phyloP scores from a whole-genome alignment of 2,888 invertebrate genomes.

The Platycnemis pennipes region DNA sequence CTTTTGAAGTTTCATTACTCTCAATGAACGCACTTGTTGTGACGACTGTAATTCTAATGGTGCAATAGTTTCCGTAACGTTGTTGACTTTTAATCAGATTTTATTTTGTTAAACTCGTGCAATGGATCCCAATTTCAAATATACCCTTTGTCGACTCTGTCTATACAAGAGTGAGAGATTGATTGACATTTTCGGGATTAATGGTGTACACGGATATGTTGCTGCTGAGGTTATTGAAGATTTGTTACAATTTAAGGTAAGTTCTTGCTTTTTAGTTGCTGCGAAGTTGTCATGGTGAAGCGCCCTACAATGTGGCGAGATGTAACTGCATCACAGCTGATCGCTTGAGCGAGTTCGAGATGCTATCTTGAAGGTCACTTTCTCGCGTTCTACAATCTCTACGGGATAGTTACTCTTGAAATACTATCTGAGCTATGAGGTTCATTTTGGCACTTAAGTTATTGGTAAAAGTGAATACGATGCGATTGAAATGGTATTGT shows the following conservation, averaged over 20 bases:
- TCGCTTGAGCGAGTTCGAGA: not conserved
- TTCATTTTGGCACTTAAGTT: too few species aligned
- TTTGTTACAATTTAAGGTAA: conserved; percentile 42
- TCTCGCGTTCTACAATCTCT: not conserved
- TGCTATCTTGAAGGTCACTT: not conserved
- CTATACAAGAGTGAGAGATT: conserved; percentile 30
- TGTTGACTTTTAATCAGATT: not conserved
- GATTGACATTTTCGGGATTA: conserved; percentile 29
- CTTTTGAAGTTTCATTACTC: not conserved
- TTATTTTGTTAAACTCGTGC: conserved; percentile 3
- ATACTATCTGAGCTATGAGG: too few species aligned
- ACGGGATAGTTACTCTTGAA: too few species aligned
- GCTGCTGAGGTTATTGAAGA: conserved; percentile 47
- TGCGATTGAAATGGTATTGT: not conserved
- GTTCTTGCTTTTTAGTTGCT: not conserved
- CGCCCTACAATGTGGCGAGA: not conserved
- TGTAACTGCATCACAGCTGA: not conserved
- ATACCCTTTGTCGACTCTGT: conserved; percentile 17
- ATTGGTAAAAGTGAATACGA: not conserved
- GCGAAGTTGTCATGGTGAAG: not conserved
- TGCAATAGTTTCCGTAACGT: not conserved
- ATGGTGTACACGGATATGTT: conserved; percentile 40
- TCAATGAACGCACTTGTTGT: conserved; percentile 18
- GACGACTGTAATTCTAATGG: conserved; percentile 1
- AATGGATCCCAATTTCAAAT: conserved; percentile 27